Evolutionary conservation across 1,140 invertebrate species (phyloP).

Genomic region (Atopsyche davidsoni): DNA sequence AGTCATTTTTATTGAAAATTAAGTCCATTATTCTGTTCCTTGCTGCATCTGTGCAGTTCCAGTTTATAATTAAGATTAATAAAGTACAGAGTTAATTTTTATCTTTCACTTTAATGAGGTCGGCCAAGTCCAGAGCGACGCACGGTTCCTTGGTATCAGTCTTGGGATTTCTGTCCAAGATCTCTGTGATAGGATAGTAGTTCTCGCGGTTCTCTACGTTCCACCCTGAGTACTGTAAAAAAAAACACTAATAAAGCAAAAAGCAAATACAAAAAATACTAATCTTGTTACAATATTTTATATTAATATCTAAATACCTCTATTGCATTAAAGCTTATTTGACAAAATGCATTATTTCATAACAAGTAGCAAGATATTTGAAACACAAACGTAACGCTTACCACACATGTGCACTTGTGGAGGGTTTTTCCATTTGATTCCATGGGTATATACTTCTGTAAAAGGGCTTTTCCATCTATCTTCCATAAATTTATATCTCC

Average conservation of each 20-base stretch:
- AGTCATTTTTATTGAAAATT: no score
- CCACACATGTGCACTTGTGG: slow-evolving; percentile 71
- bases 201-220: slow-evolving; percentile 60
- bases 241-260: slow-evolving; percentile 21
- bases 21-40: no score
- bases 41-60: no score
- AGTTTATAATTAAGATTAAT: slow-evolving; percentile 18
- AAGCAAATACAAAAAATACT: slow-evolving; percentile 6
- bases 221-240: slow-evolving; percentile 63
- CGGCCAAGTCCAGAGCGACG: slow-evolving; percentile 48
- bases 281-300: slow-evolving; percentile 5
- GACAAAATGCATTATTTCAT: not conserved
- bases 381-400: slow-evolving; percentile 41
- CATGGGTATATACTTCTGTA: slow-evolving; percentile 71
- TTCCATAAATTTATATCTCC: slow-evolving; percentile 65
- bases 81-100: slow-evolving; percentile 31
- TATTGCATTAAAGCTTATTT: not conserved
- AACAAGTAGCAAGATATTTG: not conserved
- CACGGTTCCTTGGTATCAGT: slow-evolving; percentile 48
- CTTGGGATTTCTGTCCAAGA: slow-evolving; percentile 46
- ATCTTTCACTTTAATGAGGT: slow-evolving; percentile 49
- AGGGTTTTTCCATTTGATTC: slow-evolving; percentile 61
- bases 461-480: slow-evolving; percentile 71
- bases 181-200: slow-evolving; percentile 53
- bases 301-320: slow-evolving; percentile 4